Evolutionary conservation across 1,140 invertebrate species (phyloP).

Genomic region (Ectropis grisescens): DNA sequence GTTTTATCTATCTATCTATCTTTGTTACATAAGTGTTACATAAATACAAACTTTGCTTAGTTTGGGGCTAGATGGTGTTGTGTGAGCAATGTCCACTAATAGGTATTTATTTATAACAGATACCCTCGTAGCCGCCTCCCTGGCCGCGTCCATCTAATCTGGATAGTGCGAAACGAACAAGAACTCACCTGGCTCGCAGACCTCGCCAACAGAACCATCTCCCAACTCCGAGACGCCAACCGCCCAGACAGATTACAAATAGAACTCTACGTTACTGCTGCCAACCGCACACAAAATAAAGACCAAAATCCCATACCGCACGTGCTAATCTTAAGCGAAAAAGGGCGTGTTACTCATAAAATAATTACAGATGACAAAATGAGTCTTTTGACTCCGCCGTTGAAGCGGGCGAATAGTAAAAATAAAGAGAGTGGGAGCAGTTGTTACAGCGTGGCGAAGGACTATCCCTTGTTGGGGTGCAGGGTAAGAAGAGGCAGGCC

Average conservation of each 20-base stretch:
- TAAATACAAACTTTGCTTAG: no score
- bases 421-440: slow-evolving; percentile 4
- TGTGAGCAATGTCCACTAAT: no score
- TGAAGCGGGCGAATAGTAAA: slow-evolving; percentile 22
- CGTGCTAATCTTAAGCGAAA: slow-evolving; percentile 12
- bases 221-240: slow-evolving; percentile 39
- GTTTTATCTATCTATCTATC: no score
- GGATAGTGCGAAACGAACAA: slow-evolving; percentile 49
- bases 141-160: slow-evolving; percentile 46
- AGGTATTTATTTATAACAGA: no score
- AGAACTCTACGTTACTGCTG: slow-evolving; percentile 50
- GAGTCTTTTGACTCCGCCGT: slow-evolving; percentile 36
- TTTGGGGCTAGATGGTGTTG: no score
- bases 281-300: slow-evolving; percentile 19
- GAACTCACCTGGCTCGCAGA: slow-evolving; percentile 46
- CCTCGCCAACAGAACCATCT: slow-evolving; percentile 37
- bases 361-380: slow-evolving; percentile 34
- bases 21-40: no score
- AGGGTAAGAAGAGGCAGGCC: slow-evolving; percentile 44
- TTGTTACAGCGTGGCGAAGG: slow-evolving; percentile 38
- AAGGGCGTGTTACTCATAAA: slow-evolving; percentile 26
- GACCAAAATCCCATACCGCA: no score
- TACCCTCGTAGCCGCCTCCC: slow-evolving; percentile 36
- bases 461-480: slow-evolving; percentile 48
- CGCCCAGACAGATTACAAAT: slow-evolving; percentile 51